phyloP scores from a whole-genome alignment of 2,888 invertebrate species.

The Eristalis arbustorum region DNA sequence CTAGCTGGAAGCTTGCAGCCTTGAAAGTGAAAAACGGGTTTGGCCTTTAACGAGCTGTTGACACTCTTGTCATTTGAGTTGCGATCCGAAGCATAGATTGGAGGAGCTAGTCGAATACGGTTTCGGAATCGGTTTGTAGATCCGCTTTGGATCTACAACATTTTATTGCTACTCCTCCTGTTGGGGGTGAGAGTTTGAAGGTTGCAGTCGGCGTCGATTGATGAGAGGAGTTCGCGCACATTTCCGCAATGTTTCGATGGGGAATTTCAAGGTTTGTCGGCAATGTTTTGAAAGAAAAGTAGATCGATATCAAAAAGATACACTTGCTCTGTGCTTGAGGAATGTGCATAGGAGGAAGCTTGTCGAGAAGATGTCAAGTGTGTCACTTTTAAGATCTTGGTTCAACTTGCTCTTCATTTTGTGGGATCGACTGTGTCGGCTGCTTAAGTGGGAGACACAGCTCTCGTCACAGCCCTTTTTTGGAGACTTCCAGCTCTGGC shows the following conservation, averaged over 20 bases:
- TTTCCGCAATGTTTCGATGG: not conserved
- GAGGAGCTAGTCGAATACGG: not conserved
- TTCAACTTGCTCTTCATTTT: no score
- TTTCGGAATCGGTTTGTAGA: not conserved
- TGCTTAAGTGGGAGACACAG: no score
- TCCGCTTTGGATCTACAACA: not conserved
- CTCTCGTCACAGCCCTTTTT: no score
- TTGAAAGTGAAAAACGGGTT: not conserved
- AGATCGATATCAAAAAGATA: no score
- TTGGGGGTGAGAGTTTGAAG: not conserved
- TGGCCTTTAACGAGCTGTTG: not conserved
- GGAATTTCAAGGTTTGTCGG: not conserved
- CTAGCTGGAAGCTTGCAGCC: not conserved
- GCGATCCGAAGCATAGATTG: not conserved
- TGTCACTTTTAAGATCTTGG: no score
- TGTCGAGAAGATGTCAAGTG: no score
- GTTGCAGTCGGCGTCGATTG: not conserved
- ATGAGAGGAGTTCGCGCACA: not conserved
- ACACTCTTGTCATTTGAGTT: not conserved
- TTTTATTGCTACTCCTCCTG: not conserved
- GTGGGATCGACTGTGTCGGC: no score
- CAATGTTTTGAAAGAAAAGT: no score
- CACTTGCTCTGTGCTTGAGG: no score
- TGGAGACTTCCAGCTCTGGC: no score
- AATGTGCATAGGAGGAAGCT: no score